A percentile compares a stretch with the other conserved stretches of the same genome.
phyloP scores from a whole-genome alignment of 2,888 invertebrate genomes.

The Ophion ellenae region DNA sequence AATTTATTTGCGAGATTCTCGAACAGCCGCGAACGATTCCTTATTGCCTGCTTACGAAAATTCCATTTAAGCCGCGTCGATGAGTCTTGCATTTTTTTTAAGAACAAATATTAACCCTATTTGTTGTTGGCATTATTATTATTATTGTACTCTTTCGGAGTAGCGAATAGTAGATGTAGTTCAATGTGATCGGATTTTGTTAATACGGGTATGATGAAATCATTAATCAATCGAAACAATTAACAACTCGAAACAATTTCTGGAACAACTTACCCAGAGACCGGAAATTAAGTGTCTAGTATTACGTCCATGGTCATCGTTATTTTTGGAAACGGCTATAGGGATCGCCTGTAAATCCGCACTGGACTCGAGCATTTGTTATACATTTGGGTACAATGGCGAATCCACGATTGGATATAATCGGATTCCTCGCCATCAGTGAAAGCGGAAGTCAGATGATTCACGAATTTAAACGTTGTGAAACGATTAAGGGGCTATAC shows the following conservation, averaged over 20 bases:
- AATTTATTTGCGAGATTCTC: not conserved
- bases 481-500: too few relatives aligned
- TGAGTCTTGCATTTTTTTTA: not conserved
- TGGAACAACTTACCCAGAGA: too few relatives aligned
- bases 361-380: too few relatives aligned
- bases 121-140: not conserved
- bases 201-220: not conserved
- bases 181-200: not conserved
- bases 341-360: too few relatives aligned
- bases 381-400: too few relatives aligned
- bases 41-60: not conserved
- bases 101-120: not conserved
- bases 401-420: too few relatives aligned
- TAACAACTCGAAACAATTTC: too few relatives aligned
- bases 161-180: too few relatives aligned
- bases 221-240: not conserved
- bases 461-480: too few relatives aligned
- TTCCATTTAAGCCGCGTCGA: not conserved
- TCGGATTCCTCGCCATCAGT: not conserved
- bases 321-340: constrained; percentile 9
- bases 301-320: not conserved
- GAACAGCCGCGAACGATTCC: not conserved
- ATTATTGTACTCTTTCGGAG: not conserved
- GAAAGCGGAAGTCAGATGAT: not conserved
- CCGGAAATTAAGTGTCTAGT: too few relatives aligned